Evolutionary conservation across 2,888 invertebrate species (phyloP).

Genomic region (Mechanitis mazaeus): DNA sequence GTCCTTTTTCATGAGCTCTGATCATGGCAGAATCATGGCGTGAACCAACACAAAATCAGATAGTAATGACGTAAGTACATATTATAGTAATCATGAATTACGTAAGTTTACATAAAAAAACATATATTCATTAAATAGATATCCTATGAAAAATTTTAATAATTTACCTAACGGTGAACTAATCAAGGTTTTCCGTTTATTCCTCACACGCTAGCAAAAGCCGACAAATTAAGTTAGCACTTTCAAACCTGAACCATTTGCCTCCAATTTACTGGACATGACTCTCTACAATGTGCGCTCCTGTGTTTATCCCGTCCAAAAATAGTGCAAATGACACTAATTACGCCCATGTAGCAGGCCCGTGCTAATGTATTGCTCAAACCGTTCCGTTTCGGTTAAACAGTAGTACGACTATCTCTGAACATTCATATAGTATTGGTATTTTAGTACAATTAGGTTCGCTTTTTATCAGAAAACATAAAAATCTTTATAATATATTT

Average conservation of each 20-base stretch:
- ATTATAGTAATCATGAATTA: no score
- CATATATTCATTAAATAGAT: no score
- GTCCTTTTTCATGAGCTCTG: no score
- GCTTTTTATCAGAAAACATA: no score
- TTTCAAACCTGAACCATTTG: slow-evolving; percentile 60
- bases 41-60: no score
- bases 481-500: no score
- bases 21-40: no score
- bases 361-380: slow-evolving; percentile 65
- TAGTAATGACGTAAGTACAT: no score
- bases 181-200: slow-evolving; percentile 44
- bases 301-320: slow-evolving; percentile 73
- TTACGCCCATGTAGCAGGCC: slow-evolving; percentile 58
- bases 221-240: slow-evolving; percentile 74
- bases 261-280: slow-evolving; percentile 68
- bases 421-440: no score
- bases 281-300: slow-evolving; percentile 59
- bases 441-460: no score
- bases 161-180: slow-evolving; percentile 27
- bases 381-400: slow-evolving; percentile 39
- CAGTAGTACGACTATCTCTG: slow-evolving; percentile 12
- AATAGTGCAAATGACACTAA: slow-evolving; percentile 75
- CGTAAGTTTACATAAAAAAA: no score
- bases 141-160: no score
- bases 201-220: slow-evolving; percentile 74